phyloP scores from a whole-genome alignment of 2,888 invertebrate species.

The Tanytarsus gracilentus region DNA sequence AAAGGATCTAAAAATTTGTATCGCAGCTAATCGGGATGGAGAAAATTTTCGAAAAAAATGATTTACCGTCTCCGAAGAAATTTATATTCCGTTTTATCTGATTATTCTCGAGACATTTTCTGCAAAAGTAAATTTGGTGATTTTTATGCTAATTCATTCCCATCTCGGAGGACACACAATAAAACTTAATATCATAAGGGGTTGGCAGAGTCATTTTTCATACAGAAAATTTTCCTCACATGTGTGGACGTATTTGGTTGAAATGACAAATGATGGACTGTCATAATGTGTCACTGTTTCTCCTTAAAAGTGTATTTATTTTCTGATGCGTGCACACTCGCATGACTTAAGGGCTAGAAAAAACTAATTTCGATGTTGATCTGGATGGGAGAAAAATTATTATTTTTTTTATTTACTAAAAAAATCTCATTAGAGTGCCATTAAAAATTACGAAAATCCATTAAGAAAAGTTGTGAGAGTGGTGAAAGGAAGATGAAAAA shows the following conservation, averaged over 20 bases:
- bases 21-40: background rate
- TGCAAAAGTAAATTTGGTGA: background rate
- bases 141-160: conserved; percentile 10
- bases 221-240: background rate
- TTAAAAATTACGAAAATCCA: conserved; percentile 15
- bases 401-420: background rate
- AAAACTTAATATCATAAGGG: background rate
- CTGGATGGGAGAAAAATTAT: background rate
- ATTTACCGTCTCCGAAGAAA: conserved; percentile 8
- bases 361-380: conserved; percentile 17
- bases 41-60: background rate
- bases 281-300: conserved; percentile 15
- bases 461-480: background rate
- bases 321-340: background rate
- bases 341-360: background rate
- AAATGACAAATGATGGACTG: conserved; percentile 19
- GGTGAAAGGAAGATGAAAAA: background rate
- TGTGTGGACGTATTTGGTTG: background rate
- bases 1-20: background rate
- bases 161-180: background rate
- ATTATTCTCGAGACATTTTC: background rate
- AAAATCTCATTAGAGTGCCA: conserved; percentile 3
- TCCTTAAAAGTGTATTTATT: background rate
- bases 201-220: background rate
- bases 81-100: background rate